phyloP scores from a whole-genome alignment of 2,888 invertebrate species.

The Masnerella sp. region DNA sequence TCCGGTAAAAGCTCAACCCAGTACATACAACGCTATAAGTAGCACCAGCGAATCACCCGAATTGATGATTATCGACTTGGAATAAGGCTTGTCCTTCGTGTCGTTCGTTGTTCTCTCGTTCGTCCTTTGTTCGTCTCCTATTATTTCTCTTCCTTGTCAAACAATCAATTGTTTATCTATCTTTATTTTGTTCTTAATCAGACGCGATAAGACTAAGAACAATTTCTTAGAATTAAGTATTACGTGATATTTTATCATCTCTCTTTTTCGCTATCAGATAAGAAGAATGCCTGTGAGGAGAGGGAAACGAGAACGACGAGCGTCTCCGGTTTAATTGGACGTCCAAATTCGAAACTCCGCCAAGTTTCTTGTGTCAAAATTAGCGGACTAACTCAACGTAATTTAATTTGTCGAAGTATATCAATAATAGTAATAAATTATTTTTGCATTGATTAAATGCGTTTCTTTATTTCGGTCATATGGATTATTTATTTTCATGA shows the following conservation, averaged over 20 bases:
- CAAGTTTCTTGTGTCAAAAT: constrained; percentile 19
- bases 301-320: constrained; percentile 22
- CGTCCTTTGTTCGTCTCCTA: not conserved
- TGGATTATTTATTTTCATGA: not conserved
- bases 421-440: constrained; percentile 4
- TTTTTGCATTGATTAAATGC: too few species aligned
- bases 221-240: too few species aligned
- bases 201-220: constrained; percentile 1
- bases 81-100: constrained; percentile 63
- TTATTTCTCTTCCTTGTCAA: not conserved
- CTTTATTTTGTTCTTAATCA: constrained; percentile 1
- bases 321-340: constrained; percentile 26
- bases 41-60: constrained; percentile 76
- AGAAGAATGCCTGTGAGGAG: constrained; percentile 22
- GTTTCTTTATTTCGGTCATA: not conserved
- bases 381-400: too few species aligned
- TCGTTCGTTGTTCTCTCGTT: constrained; percentile 26
- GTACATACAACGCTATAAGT: constrained; percentile 70
- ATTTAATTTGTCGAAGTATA: constrained; percentile 8
- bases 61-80: constrained; percentile 76
- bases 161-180: not conserved
- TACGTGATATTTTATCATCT: constrained; percentile 36
- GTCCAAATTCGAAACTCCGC: constrained; percentile 8
- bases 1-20: constrained; percentile 71
- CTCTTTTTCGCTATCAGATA: constrained; percentile 43